phyloP scores from a whole-genome alignment of 2,888 invertebrate species.

The Drosophila mimetica region DNA sequence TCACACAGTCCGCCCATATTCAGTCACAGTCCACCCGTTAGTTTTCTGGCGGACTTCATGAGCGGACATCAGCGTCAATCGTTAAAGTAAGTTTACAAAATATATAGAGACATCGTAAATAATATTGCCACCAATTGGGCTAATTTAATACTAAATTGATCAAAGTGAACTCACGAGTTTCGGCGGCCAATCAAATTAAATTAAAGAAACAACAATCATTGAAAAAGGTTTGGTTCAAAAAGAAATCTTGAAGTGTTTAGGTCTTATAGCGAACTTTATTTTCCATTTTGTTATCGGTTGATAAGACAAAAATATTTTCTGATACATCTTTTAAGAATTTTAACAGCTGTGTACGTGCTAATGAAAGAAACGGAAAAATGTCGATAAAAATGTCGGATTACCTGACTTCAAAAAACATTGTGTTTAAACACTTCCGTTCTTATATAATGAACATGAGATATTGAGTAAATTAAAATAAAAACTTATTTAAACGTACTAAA shows the following conservation, averaged over 20 bases:
- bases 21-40: slow-evolving; percentile 89
- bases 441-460: slow-evolving; percentile 6
- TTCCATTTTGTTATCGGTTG: slow-evolving; percentile 32
- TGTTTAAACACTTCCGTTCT: slow-evolving; percentile 19
- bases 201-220: slow-evolving; percentile 18
- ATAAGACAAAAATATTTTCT: slow-evolving; percentile 12
- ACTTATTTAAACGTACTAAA: not conserved
- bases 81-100: slow-evolving; percentile 81
- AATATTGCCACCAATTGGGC: slow-evolving; percentile 34
- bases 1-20: slow-evolving; percentile 89
- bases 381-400: slow-evolving; percentile 25
- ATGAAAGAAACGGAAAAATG: slow-evolving; percentile 20
- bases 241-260: too few relatives aligned
- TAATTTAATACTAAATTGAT: slow-evolving; percentile 52
- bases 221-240: too few relatives aligned
- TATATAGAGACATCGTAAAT: slow-evolving; percentile 4
- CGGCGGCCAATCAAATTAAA: slow-evolving; percentile 57
- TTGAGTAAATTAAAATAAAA: not conserved
- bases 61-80: slow-evolving; percentile 82
- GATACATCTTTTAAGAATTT: slow-evolving; percentile 26
- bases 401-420: slow-evolving; percentile 3
- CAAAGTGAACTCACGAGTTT: slow-evolving; percentile 58
- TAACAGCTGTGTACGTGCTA: slow-evolving; percentile 43
- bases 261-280: slow-evolving; percentile 34
- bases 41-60: slow-evolving; percentile 87